Base-by-base conservation (phyloP, 2,113 vertebrate genomes). In the Brachyhypopomus gauderio region DNA sequence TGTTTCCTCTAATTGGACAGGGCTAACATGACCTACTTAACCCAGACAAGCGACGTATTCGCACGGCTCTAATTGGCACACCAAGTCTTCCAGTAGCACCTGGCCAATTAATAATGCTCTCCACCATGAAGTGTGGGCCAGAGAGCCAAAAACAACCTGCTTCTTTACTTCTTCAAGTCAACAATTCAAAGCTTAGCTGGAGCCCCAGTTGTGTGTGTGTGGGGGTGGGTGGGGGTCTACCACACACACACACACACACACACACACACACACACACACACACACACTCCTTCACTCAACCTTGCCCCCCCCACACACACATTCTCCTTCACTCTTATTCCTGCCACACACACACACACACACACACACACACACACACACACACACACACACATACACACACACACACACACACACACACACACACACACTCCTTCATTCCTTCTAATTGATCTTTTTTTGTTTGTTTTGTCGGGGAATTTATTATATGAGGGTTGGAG, bases 11-110 rank as follows among this genome's bases (percentile, higher is more conserved):
- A 88, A 87, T 86, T 88, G 84, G 87, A 81, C 38, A 22, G 67
- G 83, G 79, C 75, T 67, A 86, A 56, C 75, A 55, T 83, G 84
- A 78, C 84, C 86, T 83, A 86, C 86, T 87, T 88, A 86, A 86
- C 86, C 84, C 81, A 78, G 76, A 60, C 41, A 80, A 78, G 80
- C 78, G 63, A 75, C 74, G 74, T 80, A 86, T 83, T 85, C 72
- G 69, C 41, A 69, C 30, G 45, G 70, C 79, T 84, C 77, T 87
- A 85, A 89, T 87, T 86, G 85, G 85, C 82, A 85, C 72, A 72
- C 30, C 72, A 72, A 48, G 70, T 30, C 59, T 73, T 72, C 60
- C 72, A 59, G 66, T 23, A 81, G 83, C 73, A 84, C 84, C 84
- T 81, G 78, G 74, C 79, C 84, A 85, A 87, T 87, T 84, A 89